Evolutionary conservation across 2,888 invertebrate species (phyloP).

Genomic region (Drosophila putrida): DNA sequence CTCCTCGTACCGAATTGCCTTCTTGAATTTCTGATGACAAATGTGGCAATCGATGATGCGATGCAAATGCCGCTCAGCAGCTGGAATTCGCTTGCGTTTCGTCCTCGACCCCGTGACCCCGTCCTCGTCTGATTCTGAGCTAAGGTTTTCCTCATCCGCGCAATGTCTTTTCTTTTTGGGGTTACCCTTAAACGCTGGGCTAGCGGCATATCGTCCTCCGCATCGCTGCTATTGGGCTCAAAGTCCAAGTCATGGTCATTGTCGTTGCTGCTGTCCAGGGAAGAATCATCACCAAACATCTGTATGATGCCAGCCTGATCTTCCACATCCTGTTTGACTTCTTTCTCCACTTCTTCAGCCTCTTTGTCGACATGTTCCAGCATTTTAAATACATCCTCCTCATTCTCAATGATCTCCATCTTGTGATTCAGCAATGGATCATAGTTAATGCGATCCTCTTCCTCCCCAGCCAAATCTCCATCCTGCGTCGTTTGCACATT

Average conservation of each 20-base stretch:
- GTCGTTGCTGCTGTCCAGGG: slow-evolving; percentile 60
- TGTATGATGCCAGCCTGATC: slow-evolving; percentile 27
- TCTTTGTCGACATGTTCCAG: slow-evolving; percentile 82
- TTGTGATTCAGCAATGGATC: slow-evolving; percentile 81
- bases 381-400: slow-evolving; percentile 83
- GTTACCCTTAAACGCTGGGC: slow-evolving; percentile 66
- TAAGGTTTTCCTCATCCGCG: slow-evolving; percentile 45
- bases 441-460: slow-evolving; percentile 79
- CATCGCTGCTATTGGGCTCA: slow-evolving; percentile 67
- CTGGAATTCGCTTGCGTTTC: slow-evolving; percentile 68
- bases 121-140: slow-evolving; percentile 49
- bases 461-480: slow-evolving; percentile 62
- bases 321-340: slow-evolving; percentile 53
- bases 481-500: slow-evolving; percentile 58
- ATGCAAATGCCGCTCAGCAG: slow-evolving; percentile 73
- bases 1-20: slow-evolving; percentile 79
- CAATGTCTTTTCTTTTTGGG: background rate
- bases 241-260: slow-evolving; percentile 70
- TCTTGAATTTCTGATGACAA: slow-evolving; percentile 82
- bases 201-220: slow-evolving; percentile 79
- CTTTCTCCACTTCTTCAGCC: slow-evolving; percentile 63
- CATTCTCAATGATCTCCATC: slow-evolving; percentile 82
- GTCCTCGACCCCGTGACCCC: slow-evolving; percentile 51
- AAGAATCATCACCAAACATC: slow-evolving; percentile 53
- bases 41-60: slow-evolving; percentile 82